phyloP scores from a whole-genome alignment of 2,888 invertebrate species.

The Gibbula magus region DNA sequence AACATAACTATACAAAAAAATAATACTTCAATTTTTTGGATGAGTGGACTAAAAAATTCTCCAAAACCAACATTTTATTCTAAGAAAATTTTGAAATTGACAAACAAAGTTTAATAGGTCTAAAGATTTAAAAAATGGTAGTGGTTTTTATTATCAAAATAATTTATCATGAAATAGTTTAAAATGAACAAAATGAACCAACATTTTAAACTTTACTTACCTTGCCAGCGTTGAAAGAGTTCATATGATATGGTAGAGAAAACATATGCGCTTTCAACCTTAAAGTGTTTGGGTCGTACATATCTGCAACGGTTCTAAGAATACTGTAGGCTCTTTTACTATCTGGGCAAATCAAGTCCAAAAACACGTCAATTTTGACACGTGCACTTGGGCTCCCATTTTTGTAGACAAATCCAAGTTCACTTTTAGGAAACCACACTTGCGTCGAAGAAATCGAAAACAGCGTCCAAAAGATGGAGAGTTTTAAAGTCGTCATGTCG shows the following conservation, averaged over 20 bases:
- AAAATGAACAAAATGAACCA: background rate
- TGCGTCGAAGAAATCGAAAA: constrained; percentile 9
- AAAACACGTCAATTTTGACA: constrained; percentile 37
- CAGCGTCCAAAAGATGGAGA: background rate
- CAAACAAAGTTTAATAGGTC: too few species aligned
- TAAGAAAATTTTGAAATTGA: too few species aligned
- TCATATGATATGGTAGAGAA: constrained; percentile 47
- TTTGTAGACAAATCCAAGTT: constrained; percentile 36
- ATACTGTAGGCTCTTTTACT: constrained; percentile 30
- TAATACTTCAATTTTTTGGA: too few species aligned
- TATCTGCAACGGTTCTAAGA: constrained; percentile 37
- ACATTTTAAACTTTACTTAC: too few species aligned
- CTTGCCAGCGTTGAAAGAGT: constrained; percentile 33
- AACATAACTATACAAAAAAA: too few species aligned
- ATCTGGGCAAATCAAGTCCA: constrained; percentile 45
- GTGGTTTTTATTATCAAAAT: too few species aligned
- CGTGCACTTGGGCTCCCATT: constrained; percentile 26
- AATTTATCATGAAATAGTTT: background rate
- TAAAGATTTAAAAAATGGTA: too few species aligned
- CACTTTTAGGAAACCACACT: constrained; percentile 32
- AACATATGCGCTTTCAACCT: constrained; percentile 36
- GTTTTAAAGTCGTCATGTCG: too few species aligned
- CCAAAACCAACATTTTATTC: too few species aligned
- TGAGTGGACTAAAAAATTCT: too few species aligned
- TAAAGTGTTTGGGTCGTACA: constrained; percentile 29